Evolutionary conservation across 2,113 vertebrate species (phyloP).

Genomic region (Podocnemis expansa): DNA sequence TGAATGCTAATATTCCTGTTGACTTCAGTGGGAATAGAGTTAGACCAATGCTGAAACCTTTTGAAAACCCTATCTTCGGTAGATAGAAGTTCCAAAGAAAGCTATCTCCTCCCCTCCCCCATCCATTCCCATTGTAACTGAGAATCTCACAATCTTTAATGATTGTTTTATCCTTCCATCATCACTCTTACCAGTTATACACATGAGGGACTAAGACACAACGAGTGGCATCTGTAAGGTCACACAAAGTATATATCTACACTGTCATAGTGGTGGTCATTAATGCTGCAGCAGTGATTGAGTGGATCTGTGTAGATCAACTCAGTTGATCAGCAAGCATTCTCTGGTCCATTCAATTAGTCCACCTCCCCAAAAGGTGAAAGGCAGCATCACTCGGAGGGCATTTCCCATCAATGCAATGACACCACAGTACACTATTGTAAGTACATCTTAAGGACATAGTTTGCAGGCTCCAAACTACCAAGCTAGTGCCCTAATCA

Average conservation of each 20-base stretch:
- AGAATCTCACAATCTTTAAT: background rate
- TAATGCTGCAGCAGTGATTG: too few species aligned
- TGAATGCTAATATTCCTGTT: background rate
- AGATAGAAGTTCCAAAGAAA: too few species aligned
- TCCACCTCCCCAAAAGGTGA: too few species aligned
- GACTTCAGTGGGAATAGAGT: background rate
- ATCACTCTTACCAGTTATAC: background rate
- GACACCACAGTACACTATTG: too few species aligned
- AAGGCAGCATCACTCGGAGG: too few species aligned
- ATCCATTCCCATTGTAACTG: background rate
- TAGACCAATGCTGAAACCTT: background rate
- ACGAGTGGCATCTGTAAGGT: background rate
- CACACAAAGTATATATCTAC: background rate
- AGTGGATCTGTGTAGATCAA: too few species aligned
- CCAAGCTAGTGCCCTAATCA: background rate
- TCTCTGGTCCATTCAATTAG: too few species aligned
- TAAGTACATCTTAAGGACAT: too few species aligned
- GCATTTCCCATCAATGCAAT: too few species aligned
- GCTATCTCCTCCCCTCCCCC: background rate
- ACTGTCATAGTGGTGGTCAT: too few species aligned
- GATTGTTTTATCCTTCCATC: background rate
- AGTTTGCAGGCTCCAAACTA: background rate
- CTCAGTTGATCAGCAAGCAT: too few species aligned
- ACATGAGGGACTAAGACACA: background rate
- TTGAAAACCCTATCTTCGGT: background rate